Conservation (phyloP, 1,140 invertebrate genomes). For the Meloidogyne floridensis region DNA sequence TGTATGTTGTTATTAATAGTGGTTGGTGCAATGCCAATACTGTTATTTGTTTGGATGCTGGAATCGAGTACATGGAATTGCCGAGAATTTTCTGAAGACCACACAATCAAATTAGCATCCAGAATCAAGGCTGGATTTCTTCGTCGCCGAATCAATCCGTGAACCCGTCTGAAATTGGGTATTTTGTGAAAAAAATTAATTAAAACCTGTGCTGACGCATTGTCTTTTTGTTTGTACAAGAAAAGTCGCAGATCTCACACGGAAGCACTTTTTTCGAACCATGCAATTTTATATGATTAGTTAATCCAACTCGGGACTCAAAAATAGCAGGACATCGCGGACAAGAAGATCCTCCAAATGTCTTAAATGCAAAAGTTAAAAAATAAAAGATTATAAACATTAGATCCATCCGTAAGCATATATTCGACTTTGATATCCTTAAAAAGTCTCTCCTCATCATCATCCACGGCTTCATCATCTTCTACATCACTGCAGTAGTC, state of each 20-base stretch:
- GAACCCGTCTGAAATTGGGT: not conserved
- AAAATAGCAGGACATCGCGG: conserved; percentile 39
- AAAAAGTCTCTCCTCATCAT: conserved; percentile 25
- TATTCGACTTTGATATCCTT: conserved; percentile 37
- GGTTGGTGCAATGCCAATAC: not conserved
- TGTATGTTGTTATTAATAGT: not conserved
- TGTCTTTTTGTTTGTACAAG: conserved; percentile 49
- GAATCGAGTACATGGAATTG: not conserved
- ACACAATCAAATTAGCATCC: not conserved
- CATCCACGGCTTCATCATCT: not conserved
- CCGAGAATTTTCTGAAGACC: not conserved
- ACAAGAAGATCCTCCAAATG: conserved; percentile 36
- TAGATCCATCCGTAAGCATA: conserved; percentile 30
- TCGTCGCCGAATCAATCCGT: conserved; percentile 8
- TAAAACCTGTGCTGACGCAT: conserved; percentile 46
- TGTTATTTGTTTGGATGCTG: not conserved
- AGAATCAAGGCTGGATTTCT: not conserved
- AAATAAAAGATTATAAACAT: not conserved
- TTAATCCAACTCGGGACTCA: conserved; percentile 49
- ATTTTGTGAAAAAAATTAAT: not conserved
- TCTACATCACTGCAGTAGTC: conserved; percentile 22
- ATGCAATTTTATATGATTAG: conserved; percentile 49
- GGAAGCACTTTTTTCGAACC: conserved; percentile 32
- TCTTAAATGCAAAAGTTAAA: not conserved
- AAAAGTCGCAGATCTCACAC: conserved; percentile 46